These are phyloP conservation scores for Nematostella vectensis DNA, from an alignment of 92 coral and sea anemone species.

Conservation along the genomic window DNA sequence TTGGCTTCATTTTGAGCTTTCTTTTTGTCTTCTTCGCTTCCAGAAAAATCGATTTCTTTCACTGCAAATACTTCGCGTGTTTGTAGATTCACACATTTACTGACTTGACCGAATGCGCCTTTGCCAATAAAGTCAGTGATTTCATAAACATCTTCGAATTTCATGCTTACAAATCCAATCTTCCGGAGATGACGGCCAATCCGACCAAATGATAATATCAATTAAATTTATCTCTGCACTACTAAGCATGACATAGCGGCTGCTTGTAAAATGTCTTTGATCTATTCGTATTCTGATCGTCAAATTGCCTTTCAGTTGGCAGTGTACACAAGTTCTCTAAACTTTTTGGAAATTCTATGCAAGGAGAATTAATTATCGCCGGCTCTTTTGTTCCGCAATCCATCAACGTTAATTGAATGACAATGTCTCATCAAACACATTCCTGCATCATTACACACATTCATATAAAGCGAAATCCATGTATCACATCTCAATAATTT, in stretches of 20 bases:
- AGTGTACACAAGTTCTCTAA: constrained; percentile 6
- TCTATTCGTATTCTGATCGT: no score
- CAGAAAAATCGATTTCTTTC: constrained; percentile 53
- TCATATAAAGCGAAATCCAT: no score
- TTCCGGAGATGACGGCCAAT: background rate
- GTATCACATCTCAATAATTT: no score
- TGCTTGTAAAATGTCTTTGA: no score
- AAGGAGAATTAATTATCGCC: constrained; percentile 24
- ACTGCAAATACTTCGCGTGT: constrained; percentile 79
- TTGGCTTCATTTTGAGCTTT: constrained; percentile 67
- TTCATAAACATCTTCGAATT: constrained; percentile 66
- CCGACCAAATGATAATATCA: background rate
- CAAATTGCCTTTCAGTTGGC: no score
- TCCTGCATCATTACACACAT: no score
- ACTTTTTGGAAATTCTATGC: constrained; percentile 7
- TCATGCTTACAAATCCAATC: constrained; percentile 6
- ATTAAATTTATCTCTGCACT: background rate
- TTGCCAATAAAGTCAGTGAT: constrained; percentile 68
- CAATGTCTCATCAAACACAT: no score
- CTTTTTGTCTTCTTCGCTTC: constrained; percentile 44
- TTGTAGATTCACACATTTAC: constrained; percentile 55
- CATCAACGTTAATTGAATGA: constrained; percentile 10
- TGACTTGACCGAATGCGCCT: constrained; percentile 85
- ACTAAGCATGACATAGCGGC: no score
- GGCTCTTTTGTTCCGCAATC: constrained; percentile 17